phyloP scores from a whole-genome alignment of 2,888 invertebrate species.

The Uloborus plumipes region DNA sequence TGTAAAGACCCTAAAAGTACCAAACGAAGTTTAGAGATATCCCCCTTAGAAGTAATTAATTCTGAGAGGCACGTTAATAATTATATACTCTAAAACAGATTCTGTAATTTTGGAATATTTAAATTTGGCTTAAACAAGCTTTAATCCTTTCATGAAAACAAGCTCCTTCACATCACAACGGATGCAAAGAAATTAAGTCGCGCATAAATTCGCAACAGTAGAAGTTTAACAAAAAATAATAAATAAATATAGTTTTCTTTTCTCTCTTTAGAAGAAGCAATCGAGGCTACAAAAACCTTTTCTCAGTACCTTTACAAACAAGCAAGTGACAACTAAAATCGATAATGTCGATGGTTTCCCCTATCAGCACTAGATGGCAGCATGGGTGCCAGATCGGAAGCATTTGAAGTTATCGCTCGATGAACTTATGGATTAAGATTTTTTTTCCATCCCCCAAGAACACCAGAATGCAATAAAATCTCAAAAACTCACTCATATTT shows the following conservation, averaged over 20 bases:
- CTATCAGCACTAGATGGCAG: slow-evolving; percentile 49
- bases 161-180: not conserved
- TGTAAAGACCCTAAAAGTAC: too few relatives aligned
- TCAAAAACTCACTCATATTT: slow-evolving; percentile 53
- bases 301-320: slow-evolving; percentile 62
- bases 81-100: slow-evolving; percentile 2
- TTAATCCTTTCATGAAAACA: not conserved
- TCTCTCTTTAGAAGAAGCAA: not conserved
- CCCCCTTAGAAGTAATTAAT: not conserved
- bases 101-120: slow-evolving; percentile 7
- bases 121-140: not conserved
- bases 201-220: slow-evolving; percentile 4
- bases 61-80: slow-evolving; percentile 5
- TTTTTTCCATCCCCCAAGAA: slow-evolving; percentile 14
- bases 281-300: slow-evolving; percentile 27
- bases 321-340: slow-evolving; percentile 59
- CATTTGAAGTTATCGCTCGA: not conserved
- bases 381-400: slow-evolving; percentile 18
- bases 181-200: not conserved
- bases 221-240: not conserved
- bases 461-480: slow-evolving; percentile 22
- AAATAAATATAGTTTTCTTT: not conserved
- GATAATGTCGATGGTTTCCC: slow-evolving; percentile 22
- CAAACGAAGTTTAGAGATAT: too few relatives aligned
- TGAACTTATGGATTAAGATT: slow-evolving; percentile 4